Evolutionary conservation across 2,888 invertebrate species (phyloP), one percentile per base, ranked within the genome.

Genomic region (Ectemnius cavifrons): DNA sequence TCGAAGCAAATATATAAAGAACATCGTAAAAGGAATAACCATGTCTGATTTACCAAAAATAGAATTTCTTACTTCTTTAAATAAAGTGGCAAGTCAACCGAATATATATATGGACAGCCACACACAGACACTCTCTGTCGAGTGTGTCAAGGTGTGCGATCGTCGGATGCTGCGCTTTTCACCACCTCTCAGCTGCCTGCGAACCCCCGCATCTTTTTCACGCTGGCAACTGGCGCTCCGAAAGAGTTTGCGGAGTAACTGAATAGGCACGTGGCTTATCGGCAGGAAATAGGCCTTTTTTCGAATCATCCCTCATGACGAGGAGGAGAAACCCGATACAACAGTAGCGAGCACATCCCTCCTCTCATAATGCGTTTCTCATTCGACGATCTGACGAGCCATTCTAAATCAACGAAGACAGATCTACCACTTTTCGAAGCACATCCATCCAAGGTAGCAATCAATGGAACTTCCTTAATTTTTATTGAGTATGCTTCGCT

Each of bases 181-280:
- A n/a, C 27, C 23, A n/a, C 45, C 56, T 37, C n/a, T 63, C 77
- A 77, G 71, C 77, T 77, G 75, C 47, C 71, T 65, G 18, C 59
- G 73, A 57, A 46, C 67, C 71, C 63, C 20, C 63, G n/a, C 14
- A 13, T 37, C 8, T 71, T 64, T 67, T 71, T 58, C 46, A 63
- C 56, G 56, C n/a, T 56, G 28, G 66, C 70, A 76, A 76, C 73
- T 76, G 68, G 63, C 64, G 46, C 52, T 52, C 71, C 74, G 67
- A 81, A 79, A 75, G 79, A 79, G 85, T 85, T 84, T 83, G 83
- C 80, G 68, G 73, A 79, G 83, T 83, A 84, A 84, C 77, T 66
- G 78, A 83, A 79, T 75, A 80, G 84, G 78, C 86, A 79, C 86
- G 86, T 84, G 85, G 78, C 85, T 72, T 75, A 75, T 78, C 64